Conservation (phyloP, 2,797 vertebrate genomes). For the Pseudomugil gertrudae region DNA sequence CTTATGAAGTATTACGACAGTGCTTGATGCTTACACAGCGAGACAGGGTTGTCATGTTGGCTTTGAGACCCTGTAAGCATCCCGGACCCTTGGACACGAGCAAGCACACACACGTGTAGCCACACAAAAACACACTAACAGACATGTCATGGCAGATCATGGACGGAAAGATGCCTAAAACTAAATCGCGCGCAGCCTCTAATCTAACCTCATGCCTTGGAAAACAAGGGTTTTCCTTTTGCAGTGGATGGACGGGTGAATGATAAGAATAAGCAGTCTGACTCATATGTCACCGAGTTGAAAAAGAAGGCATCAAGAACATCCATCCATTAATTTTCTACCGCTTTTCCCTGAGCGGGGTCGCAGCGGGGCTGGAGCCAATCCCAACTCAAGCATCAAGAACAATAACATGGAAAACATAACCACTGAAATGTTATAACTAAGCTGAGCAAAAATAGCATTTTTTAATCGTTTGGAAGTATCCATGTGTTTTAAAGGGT, state of each 20-base stretch:
- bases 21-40: constrained; percentile 57
- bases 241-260: constrained; percentile 58
- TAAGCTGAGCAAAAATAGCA: constrained; percentile 16
- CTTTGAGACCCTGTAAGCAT: constrained; percentile 70
- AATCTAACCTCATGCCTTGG: constrained; percentile 68
- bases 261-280: constrained; percentile 62
- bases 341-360: too few relatives aligned
- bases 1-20: constrained; percentile 64
- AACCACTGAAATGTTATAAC: constrained; percentile 11
- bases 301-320: too few relatives aligned
- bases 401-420: constrained; percentile 15
- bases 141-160: constrained; percentile 18
- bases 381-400: constrained; percentile 1
- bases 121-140: constrained; percentile 14
- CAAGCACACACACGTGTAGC: constrained; percentile 9
- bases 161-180: constrained; percentile 38
- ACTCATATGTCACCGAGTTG: constrained; percentile 59
- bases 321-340: too few relatives aligned
- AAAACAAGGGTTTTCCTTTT: constrained; percentile 64
- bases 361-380: too few relatives aligned
- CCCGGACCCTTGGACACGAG: constrained; percentile 51
- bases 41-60: constrained; percentile 73
- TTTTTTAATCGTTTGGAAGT: too few relatives aligned
- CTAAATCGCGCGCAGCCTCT: constrained; percentile 56
- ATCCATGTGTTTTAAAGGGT: too few relatives aligned